These are phyloP conservation scores for Labrus mixtus DNA, from an alignment of 2,113 vertebrate species.

Conservation along the genomic window DNA sequence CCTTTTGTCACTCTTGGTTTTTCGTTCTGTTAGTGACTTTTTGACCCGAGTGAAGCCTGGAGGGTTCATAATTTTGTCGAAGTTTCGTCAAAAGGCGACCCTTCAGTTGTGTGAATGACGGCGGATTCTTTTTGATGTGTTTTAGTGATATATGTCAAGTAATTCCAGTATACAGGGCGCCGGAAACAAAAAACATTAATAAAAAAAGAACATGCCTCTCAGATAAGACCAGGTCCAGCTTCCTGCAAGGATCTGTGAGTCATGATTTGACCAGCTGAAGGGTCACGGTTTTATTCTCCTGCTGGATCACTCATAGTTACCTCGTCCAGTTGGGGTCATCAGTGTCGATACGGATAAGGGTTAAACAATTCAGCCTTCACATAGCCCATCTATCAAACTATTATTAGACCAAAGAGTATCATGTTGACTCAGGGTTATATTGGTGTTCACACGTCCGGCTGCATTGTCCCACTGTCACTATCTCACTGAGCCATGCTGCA, in stretches of 20 bases:
- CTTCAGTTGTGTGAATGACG: not conserved
- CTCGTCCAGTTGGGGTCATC: not conserved
- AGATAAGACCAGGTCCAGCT: not conserved
- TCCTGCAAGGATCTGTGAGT: not conserved
- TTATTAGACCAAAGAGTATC: constrained; percentile 19
- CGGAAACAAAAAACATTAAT: too few relatives aligned
- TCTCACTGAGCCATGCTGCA: constrained; percentile 53
- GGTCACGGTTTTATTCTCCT: not conserved
- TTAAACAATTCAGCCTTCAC: constrained; percentile 20
- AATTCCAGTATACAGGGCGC: too few relatives aligned
- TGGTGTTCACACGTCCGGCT: constrained; percentile 24
- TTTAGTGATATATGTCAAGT: not conserved
- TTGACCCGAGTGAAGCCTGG: constrained; percentile 22
- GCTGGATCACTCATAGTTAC: not conserved
- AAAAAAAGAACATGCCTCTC: too few relatives aligned
- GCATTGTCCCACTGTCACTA: constrained; percentile 55
- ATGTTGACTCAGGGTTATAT: constrained; percentile 31
- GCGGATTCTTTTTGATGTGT: not conserved
- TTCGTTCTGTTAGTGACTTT: constrained; percentile 22
- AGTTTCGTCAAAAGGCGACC: not conserved
- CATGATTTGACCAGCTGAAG: not conserved
- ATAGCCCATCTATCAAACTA: constrained; percentile 28
- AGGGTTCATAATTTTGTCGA: constrained; percentile 1
- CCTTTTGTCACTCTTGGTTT: constrained; percentile 40
- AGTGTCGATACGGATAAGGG: constrained; percentile 1